A percentile compares a stretch with the other conserved stretches of the same genome.
These are phyloP conservation scores for Glaucomys volans DNA, from an alignment of 2,113 vertebrate genomes.

Conservation along the genomic window DNA sequence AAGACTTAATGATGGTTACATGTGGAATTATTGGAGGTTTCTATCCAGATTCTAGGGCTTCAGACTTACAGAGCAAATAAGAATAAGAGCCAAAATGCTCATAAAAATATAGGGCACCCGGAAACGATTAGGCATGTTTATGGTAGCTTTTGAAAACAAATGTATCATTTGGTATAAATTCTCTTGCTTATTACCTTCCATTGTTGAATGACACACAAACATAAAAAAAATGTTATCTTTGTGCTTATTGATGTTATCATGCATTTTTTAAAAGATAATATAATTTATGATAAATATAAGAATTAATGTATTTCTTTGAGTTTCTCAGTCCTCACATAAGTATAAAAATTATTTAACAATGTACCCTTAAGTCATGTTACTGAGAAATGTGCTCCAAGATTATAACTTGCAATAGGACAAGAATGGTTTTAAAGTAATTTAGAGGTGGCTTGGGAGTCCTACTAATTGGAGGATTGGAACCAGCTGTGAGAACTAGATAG, in stretches of 20 bases:
- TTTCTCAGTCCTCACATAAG: background rate
- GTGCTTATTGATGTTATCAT: background rate
- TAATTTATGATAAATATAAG: conserved; percentile 19
- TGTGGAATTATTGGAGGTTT: background rate
- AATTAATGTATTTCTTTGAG: background rate
- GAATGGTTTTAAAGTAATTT: conserved; percentile 84
- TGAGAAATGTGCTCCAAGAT: conserved; percentile 75
- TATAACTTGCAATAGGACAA: conserved; percentile 67
- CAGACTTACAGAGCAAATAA: background rate
- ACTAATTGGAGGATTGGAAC: conserved; percentile 86
- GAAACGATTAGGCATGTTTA: background rate
- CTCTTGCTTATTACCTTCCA: background rate
- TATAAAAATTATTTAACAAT: conserved; percentile 61
- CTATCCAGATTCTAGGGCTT: background rate
- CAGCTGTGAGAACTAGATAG: conserved; percentile 85
- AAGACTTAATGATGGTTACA: background rate
- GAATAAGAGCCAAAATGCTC: background rate
- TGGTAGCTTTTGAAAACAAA: conserved; percentile 18
- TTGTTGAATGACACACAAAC: background rate
- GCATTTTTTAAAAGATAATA: background rate
- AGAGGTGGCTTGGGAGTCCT: conserved; percentile 85
- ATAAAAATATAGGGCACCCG: conserved; percentile 5
- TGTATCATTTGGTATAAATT: conserved; percentile 14
- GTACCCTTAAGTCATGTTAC: conserved; percentile 80
- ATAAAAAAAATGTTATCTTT: background rate